phyloP scores from a whole-genome alignment of 2,888 invertebrate species.

The Cerceris ruficornis region DNA sequence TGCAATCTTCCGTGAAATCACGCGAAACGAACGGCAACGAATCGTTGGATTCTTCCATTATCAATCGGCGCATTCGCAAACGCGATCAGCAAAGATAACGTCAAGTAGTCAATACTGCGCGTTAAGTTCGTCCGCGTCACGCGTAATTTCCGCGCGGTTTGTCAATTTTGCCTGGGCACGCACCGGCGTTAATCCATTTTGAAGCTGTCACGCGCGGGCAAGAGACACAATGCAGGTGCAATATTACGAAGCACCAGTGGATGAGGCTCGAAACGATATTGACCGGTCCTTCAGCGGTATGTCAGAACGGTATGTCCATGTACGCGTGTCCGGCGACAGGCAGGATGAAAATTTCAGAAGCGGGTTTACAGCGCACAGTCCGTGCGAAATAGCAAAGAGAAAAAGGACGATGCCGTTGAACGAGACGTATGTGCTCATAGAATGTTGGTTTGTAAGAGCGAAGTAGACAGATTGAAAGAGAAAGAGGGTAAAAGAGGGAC shows the following conservation, averaged over 20 bases:
- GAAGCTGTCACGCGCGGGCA: slow-evolving; percentile 33
- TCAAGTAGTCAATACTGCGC: neutral
- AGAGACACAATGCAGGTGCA: slow-evolving; percentile 35
- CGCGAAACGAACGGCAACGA: too few relatives aligned
- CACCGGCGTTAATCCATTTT: slow-evolving; percentile 48
- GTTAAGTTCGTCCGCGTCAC: slow-evolving; percentile 20
- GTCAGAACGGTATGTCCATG: slow-evolving; percentile 27
- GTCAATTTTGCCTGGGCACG: slow-evolving; percentile 16
- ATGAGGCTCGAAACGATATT: slow-evolving; percentile 48
- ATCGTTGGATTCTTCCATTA: too few relatives aligned
- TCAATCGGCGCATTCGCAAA: too few relatives aligned
- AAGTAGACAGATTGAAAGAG: slow-evolving; percentile 9
- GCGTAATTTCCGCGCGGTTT: slow-evolving; percentile 8
- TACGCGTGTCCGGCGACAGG: slow-evolving; percentile 16
- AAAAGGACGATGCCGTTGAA: slow-evolving; percentile 8
- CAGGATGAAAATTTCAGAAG: slow-evolving; percentile 47
- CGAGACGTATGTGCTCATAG: slow-evolving; percentile 1
- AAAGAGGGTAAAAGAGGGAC: neutral
- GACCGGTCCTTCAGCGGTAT: slow-evolving; percentile 39
- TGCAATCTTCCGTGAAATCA: too few relatives aligned
- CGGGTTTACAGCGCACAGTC: slow-evolving; percentile 14
- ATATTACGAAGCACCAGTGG: slow-evolving; percentile 44
- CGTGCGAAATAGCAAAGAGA: neutral
- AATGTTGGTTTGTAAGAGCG: slow-evolving; percentile 3
- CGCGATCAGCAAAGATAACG: slow-evolving; percentile 2